Base-by-base conservation (phyloP, 1,140 invertebrate genomes). In the Drosophila lacteicornis region DNA sequence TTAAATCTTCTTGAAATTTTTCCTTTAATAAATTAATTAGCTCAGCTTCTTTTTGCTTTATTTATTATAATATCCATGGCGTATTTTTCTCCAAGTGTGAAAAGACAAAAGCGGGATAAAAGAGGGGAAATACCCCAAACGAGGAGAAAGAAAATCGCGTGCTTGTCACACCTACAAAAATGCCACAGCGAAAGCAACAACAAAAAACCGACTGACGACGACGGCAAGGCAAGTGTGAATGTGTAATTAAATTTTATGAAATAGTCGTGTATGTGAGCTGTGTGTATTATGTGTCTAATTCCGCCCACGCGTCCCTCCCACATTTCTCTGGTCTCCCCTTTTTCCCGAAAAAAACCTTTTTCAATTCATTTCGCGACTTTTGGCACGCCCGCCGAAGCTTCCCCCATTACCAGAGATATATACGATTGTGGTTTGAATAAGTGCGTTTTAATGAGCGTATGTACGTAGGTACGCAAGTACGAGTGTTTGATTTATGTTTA, bases 161-260 rank as follows among this genome's bases (percentile, higher is more conserved):
- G 80, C 75, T 63, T 80, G 83, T 87, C 83, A 77, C 83, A 87
- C 83, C 83, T 83, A 80, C 81, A 66, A 77, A 79, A 70, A 78
- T 55, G 74, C 25, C 66, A 53, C 56, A 51, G 45, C 71, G 46
- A 77, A 74, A 68, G 45, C 65, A 73, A 73, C 43, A 70, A 49
- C 36, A 38, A 22, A 30, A 36, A 55, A n/a, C 30, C 15, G 4
- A 30, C 36, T 30, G 53, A 33, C 51, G 51, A n/a, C 43, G 17
- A 60, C 63, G 42, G 63, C 75, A 77, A 80, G 83, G 68, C 84
- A 87, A 87, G 83, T 87, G 83, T 88, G 83, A 87, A 87, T 88
- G 58, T 75, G 84, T 87, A 87, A 87, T 87, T 87, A 87, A 87
- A 88, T 83, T 87, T 87, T 87, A 83, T 83, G 84, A 83, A 87